Evolutionary conservation across 2,888 invertebrate species (phyloP).

Genomic region (Nomada flava): DNA sequence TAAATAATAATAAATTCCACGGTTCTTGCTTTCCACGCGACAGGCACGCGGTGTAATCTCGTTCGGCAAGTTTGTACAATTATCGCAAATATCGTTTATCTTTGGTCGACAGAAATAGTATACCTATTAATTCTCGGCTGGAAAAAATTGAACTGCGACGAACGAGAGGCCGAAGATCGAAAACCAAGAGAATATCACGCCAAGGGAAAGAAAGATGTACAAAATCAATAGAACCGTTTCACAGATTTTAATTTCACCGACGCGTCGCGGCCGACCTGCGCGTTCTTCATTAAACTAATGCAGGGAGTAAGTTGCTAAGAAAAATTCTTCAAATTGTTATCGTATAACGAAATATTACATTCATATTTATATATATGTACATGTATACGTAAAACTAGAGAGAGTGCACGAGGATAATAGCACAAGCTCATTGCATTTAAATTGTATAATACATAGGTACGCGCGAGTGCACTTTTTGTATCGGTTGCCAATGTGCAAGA

Average conservation of each 20-base stretch:
- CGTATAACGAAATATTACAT: conserved; percentile 1
- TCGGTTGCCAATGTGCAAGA: background rate
- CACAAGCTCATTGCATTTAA: conserved; percentile 64
- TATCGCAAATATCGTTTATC: background rate
- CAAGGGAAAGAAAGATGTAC: too few relatives aligned
- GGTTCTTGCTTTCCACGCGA: background rate
- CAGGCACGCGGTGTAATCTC: background rate
- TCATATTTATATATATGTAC: conserved; percentile 4
- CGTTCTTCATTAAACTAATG: too few relatives aligned
- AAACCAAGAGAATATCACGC: background rate
- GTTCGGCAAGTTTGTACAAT: background rate
- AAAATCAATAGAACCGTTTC: background rate
- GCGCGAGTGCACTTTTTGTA: conserved; percentile 50
- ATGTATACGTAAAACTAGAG: conserved; percentile 10
- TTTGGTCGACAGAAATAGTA: background rate
- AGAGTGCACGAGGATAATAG: conserved; percentile 57
- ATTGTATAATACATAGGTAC: background rate
- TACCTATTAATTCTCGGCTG: too few relatives aligned
- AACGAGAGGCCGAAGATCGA: background rate
- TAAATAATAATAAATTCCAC: too few relatives aligned
- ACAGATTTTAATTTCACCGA: background rate
- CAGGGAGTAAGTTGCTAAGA: background rate
- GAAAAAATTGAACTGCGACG: background rate
- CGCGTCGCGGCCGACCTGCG: too few relatives aligned
- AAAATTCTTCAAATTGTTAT: conserved; percentile 8